Percentiles rank a stretch among this genome's conserved stretches.
Evolutionary conservation across 2,113 vertebrate genomes (phyloP).

Genomic region (Callocephalon fimbriatum): DNA sequence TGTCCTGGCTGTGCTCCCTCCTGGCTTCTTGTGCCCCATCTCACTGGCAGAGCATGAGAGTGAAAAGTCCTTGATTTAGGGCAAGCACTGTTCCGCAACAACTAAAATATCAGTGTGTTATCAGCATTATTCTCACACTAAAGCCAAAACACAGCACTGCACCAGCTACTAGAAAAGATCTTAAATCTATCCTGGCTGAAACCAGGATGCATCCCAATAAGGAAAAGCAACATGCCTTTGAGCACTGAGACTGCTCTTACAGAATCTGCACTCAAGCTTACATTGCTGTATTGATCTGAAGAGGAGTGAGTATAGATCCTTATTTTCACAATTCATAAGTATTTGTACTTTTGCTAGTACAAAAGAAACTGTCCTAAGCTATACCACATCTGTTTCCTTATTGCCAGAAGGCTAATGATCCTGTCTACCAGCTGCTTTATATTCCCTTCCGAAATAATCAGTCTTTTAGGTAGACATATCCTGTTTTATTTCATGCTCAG

Average conservation of each 20-base stretch:
- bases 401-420: constrained; percentile 1
- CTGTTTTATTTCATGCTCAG: background rate
- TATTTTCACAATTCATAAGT: background rate
- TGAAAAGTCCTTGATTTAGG: background rate
- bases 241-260: background rate
- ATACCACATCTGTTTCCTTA: constrained; percentile 30
- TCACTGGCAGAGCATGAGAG: background rate
- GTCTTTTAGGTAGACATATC: background rate
- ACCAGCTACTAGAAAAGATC: background rate
- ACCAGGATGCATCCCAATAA: background rate
- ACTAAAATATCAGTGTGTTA: background rate
- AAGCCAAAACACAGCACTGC: background rate
- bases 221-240: background rate
- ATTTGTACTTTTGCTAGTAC: background rate
- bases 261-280: background rate
- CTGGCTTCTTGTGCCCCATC: background rate
- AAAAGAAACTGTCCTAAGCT: background rate
- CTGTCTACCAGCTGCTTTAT: constrained; percentile 51
- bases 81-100: background rate
- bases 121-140: background rate
- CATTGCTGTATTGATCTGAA: background rate
- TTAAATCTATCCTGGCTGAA: background rate
- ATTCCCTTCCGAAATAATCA: background rate
- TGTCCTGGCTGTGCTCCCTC: background rate
- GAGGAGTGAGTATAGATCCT: background rate